A percentile compares a stretch with the other conserved stretches of the same genome.
Evolutionary conservation across 1,140 invertebrate genomes (phyloP).

Genomic region (Drosophila asahinai): DNA sequence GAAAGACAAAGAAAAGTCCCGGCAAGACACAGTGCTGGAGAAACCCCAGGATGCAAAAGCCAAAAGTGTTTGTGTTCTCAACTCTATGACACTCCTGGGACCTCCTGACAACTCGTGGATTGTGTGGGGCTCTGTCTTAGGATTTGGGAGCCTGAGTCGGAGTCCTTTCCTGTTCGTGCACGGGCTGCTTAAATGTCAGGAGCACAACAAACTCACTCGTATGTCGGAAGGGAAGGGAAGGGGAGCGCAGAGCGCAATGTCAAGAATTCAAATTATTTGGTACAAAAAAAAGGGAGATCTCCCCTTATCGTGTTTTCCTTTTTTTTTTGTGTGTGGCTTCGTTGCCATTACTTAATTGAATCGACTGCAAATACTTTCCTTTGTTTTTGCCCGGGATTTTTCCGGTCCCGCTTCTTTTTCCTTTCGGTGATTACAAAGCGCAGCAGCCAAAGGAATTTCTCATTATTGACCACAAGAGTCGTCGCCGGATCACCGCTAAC

Average conservation of each 20-base stretch:
- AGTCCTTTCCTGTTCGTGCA: conserved; percentile 47
- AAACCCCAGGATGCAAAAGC: conserved; percentile 35
- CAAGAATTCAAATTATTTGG: conserved; percentile 75
- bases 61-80: conserved; percentile 53
- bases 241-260: conserved; percentile 37
- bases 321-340: conserved; percentile 8
- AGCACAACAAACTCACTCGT: conserved; percentile 25
- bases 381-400: conserved; percentile 54
- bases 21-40: conserved; percentile 21
- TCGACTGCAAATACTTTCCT: conserved; percentile 73
- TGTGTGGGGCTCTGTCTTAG: conserved; percentile 19
- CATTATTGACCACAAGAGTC: conserved; percentile 81
- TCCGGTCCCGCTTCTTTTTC: conserved; percentile 28
- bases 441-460: conserved; percentile 73
- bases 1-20: conserved; percentile 49
- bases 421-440: conserved; percentile 56
- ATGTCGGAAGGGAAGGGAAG: background rate
- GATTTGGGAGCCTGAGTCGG: conserved; percentile 1
- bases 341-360: conserved; percentile 77
- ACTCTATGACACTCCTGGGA: conserved; percentile 49
- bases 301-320: conserved; percentile 30
- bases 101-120: conserved; percentile 25
- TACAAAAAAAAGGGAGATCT: conserved; percentile 22
- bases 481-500: conserved; percentile 59
- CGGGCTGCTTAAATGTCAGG: conserved; percentile 55